Evolutionary conservation across 2,888 invertebrate genomes (phyloP).

Genomic region (Cataglyphis albicans): DNA sequence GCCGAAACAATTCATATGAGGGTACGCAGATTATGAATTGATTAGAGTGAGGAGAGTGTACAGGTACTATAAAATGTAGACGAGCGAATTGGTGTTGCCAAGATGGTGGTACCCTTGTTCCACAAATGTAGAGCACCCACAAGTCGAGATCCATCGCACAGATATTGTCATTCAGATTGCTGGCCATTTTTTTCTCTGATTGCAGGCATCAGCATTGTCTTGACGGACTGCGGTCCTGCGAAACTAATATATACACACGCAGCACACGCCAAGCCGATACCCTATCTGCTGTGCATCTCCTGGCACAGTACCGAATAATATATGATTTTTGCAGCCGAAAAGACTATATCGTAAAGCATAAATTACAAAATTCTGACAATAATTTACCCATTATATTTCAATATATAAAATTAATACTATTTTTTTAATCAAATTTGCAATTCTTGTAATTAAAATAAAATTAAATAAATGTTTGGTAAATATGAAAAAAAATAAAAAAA

Average conservation of each 20-base stretch:
- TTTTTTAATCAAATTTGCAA: slow-evolving; percentile 21
- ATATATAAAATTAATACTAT: background rate
- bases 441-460: background rate
- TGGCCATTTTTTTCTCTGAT: slow-evolving; percentile 78
- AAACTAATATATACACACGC: slow-evolving; percentile 86
- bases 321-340: background rate
- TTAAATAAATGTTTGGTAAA: background rate
- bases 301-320: slow-evolving; percentile 39
- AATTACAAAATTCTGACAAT: background rate
- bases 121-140: slow-evolving; percentile 67
- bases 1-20: slow-evolving; percentile 67
- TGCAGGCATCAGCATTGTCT: slow-evolving; percentile 80
- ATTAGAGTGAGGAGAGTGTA: slow-evolving; percentile 84
- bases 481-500: background rate
- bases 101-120: slow-evolving; percentile 73
- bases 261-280: slow-evolving; percentile 84
- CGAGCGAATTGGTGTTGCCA: slow-evolving; percentile 79
- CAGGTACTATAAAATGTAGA: slow-evolving; percentile 85
- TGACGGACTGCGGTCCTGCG: slow-evolving; percentile 84
- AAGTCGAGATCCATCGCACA: slow-evolving; percentile 76
- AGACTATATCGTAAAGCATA: background rate
- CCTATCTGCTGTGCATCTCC: slow-evolving; percentile 33
- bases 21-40: slow-evolving; percentile 78
- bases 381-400: slow-evolving; percentile 7
- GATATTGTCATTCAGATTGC: slow-evolving; percentile 74